phyloP scores from a whole-genome alignment of 2,888 invertebrate species.

The Matsumyia berberina region DNA sequence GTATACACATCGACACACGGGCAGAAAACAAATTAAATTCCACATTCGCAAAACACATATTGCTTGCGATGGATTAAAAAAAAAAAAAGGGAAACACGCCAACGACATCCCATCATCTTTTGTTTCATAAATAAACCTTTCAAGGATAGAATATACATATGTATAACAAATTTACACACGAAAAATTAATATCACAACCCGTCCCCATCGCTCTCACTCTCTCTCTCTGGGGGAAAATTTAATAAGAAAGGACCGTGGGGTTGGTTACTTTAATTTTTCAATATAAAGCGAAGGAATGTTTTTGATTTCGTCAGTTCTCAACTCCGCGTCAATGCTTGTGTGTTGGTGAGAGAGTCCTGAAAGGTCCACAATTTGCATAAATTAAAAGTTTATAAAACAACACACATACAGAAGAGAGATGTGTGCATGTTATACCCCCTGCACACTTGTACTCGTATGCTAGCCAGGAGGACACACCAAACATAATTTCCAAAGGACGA shows the following conservation, averaged over 20 bases:
- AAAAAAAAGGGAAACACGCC: constrained; percentile 28
- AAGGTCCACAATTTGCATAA: constrained; percentile 83
- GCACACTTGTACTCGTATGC: constrained; percentile 46
- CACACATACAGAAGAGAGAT: constrained; percentile 59
- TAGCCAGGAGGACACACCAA: constrained; percentile 63
- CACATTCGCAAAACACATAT: constrained; percentile 50
- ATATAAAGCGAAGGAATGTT: constrained; percentile 62
- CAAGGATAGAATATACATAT: no score
- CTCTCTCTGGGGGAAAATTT: constrained; percentile 37
- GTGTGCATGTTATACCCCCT: not conserved
- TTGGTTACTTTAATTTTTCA: constrained; percentile 73
- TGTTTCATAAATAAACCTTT: constrained; percentile 72
- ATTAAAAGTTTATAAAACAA: constrained; percentile 82
- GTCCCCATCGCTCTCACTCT: no score
- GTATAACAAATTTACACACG: constrained; percentile 71
- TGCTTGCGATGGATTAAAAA: constrained; percentile 18
- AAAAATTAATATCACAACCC: constrained; percentile 62
- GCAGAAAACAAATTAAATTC: constrained; percentile 48
- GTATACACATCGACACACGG: constrained; percentile 34
- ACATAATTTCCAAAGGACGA: constrained; percentile 76
- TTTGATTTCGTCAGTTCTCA: constrained; percentile 54
- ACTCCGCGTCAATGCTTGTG: not conserved
- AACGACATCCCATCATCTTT: constrained; percentile 62
- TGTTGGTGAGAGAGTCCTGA: constrained; percentile 65
- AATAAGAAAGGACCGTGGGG: constrained; percentile 56